phyloP scores from a whole-genome alignment of 2,888 invertebrate species.

The Clusia tigrina region DNA sequence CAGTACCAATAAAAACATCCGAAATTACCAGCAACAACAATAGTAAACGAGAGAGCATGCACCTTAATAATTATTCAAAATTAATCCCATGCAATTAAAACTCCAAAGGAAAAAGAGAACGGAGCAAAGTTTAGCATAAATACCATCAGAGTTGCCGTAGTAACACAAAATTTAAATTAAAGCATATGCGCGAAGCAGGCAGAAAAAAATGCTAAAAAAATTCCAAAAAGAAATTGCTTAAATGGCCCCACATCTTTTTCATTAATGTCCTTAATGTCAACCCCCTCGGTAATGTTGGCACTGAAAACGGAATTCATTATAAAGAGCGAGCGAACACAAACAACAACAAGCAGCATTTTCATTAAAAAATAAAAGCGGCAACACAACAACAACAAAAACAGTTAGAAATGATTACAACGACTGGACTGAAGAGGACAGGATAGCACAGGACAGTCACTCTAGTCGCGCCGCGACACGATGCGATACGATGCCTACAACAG shows the following conservation, averaged over 20 bases:
- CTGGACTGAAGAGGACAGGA: not conserved
- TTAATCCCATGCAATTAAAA: slow-evolving; percentile 28
- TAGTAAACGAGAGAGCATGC: not conserved
- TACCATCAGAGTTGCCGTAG: slow-evolving; percentile 3
- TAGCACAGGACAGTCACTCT: slow-evolving; percentile 20
- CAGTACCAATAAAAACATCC: too few relatives aligned
- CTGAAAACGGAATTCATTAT: slow-evolving; percentile 51
- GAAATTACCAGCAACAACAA: too few relatives aligned
- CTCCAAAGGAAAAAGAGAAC: slow-evolving; percentile 17
- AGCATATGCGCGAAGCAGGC: not conserved
- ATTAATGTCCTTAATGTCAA: slow-evolving; percentile 42
- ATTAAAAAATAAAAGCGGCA: slow-evolving; percentile 22
- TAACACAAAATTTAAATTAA: not conserved
- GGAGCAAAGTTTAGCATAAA: not conserved
- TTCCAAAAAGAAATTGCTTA: slow-evolving; percentile 8
- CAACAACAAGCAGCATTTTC: slow-evolving; percentile 36
- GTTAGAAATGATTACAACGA: not conserved
- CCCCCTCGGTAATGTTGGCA: slow-evolving; percentile 28
- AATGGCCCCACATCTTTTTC: slow-evolving; percentile 24
- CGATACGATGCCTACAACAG: too few relatives aligned
- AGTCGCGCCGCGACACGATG: not conserved
- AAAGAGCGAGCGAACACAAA: slow-evolving; percentile 35
- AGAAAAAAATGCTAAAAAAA: not conserved
- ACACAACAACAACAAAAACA: not conserved
- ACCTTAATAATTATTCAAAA: slow-evolving; percentile 22